Evolutionary conservation across 2,797 vertebrate genomes (phyloP).

Genomic region (Molossus alvarezi): DNA sequence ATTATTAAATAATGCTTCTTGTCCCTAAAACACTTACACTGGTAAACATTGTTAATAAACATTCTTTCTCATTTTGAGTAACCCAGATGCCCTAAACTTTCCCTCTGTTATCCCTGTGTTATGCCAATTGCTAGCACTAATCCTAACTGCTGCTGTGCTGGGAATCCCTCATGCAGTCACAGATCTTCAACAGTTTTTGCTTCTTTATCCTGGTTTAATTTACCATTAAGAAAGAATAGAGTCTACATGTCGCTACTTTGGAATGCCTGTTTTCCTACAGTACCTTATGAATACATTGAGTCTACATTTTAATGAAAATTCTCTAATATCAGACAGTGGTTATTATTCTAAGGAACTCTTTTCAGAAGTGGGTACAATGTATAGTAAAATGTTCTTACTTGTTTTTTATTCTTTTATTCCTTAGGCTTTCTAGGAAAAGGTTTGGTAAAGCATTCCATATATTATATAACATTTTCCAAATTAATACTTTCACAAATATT

Average conservation of each 20-base stretch:
- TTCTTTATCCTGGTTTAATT: slow-evolving; percentile 3
- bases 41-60: background rate
- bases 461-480: background rate
- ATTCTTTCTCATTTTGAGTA: slow-evolving; percentile 23
- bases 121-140: background rate
- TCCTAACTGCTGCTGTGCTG: background rate
- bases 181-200: background rate
- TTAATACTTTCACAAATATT: background rate
- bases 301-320: background rate
- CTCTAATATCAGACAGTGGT: background rate
- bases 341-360: background rate
- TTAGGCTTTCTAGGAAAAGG: background rate
- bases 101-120: background rate
- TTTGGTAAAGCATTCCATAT: background rate
- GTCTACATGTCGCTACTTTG: background rate
- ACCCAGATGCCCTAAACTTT: background rate
- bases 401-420: background rate
- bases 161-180: background rate
- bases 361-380: background rate
- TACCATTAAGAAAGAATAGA: background rate
- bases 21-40: background rate
- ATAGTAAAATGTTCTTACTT: background rate
- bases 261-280: background rate
- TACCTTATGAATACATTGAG: background rate
- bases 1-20: slow-evolving; percentile 28